Percentiles rank a stretch among this genome's conserved stretches.
Evolutionary conservation across 2,113 vertebrate species (phyloP).

Genomic region (Microtus montanus): DNA sequence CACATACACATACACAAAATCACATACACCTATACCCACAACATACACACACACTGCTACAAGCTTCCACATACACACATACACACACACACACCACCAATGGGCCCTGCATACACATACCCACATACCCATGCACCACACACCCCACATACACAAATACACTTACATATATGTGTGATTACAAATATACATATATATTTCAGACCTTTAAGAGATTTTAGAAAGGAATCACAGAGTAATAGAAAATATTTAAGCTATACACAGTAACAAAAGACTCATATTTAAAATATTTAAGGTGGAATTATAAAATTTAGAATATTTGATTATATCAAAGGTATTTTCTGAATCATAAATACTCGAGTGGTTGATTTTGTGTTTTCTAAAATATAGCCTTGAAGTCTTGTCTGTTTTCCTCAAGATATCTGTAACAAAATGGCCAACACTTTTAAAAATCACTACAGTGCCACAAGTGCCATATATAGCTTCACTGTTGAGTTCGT

Average conservation of each 20-base stretch:
- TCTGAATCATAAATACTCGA: not conserved
- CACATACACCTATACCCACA: too few species aligned
- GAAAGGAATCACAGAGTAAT: not conserved
- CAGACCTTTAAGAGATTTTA: too few species aligned
- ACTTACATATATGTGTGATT: too few species aligned
- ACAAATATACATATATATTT: too few species aligned
- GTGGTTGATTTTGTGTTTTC: not conserved
- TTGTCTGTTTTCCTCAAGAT: not conserved
- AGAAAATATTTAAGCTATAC: not conserved
- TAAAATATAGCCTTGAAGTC: not conserved
- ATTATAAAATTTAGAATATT: not conserved
- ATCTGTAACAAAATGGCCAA: not conserved
- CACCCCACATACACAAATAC: too few species aligned
- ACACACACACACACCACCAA: too few species aligned
- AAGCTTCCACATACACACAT: too few species aligned
- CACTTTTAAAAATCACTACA: not conserved
- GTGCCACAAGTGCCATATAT: too few species aligned
- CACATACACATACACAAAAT: too few species aligned
- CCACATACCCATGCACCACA: too few species aligned
- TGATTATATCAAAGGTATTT: not conserved
- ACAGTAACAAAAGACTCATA: not conserved
- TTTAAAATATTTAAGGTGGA: not conserved
- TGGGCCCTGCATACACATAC: too few species aligned
- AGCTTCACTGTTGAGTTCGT: not conserved
- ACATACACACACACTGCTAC: too few species aligned